These are phyloP conservation scores for Bathynomus jamesi DNA, from an alignment of 1,140 invertebrate species.

Conservation along the genomic window DNA sequence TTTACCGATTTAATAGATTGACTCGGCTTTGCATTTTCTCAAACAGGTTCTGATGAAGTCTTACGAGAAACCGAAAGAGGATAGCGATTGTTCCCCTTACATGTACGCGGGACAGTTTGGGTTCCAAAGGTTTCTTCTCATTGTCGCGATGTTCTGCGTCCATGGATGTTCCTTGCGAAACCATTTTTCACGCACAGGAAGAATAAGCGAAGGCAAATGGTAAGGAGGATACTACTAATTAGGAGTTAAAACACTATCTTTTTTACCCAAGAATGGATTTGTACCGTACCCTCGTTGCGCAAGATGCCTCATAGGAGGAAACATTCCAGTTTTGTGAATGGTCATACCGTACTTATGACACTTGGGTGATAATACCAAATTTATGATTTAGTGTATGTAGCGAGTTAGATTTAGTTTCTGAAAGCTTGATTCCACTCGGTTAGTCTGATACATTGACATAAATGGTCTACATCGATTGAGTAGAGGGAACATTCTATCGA, in stretches of 20 bases:
- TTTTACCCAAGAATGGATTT: not conserved
- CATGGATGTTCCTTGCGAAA: conserved; percentile 92
- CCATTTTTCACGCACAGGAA: conserved; percentile 71
- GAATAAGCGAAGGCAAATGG: conserved; percentile 43
- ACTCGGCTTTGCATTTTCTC: too few relatives aligned
- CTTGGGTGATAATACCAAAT: not conserved
- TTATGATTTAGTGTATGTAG: not conserved
- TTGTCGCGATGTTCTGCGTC: conserved; percentile 82
- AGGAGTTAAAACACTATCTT: not conserved
- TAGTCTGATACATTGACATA: too few relatives aligned
- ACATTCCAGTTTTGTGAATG: not conserved
- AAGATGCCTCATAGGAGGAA: not conserved
- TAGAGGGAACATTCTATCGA: not conserved
- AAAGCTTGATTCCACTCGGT: too few relatives aligned
- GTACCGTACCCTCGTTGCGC: not conserved
- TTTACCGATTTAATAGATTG: too few relatives aligned
- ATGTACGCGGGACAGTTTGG: conserved; percentile 47
- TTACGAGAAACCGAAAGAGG: conserved; percentile 12
- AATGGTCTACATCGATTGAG: not conserved
- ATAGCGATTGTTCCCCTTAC: conserved; percentile 27
- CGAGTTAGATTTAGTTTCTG: not conserved
- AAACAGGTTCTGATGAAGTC: too few relatives aligned
- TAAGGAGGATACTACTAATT: not conserved
- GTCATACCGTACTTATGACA: not conserved
- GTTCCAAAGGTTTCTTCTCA: conserved; percentile 77